Evolutionary conservation across 2,888 invertebrate species (phyloP), one percentile per base, ranked within the genome.

Genomic region (Pristionchus fissidentatus): DNA sequence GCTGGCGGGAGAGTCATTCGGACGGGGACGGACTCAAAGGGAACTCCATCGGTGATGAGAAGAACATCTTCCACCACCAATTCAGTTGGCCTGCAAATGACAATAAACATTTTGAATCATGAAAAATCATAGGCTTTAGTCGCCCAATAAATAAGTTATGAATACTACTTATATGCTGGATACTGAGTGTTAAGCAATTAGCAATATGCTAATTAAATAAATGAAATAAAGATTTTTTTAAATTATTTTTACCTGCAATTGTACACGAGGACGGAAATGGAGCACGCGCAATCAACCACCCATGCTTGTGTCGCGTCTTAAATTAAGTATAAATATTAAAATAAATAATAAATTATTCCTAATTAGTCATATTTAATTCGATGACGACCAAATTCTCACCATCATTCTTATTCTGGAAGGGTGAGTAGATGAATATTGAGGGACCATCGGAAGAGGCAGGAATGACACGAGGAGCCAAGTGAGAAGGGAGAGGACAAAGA

Each of bases 391-490:
- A 26, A 82, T 66, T 55, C 83, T 79, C 60, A 78, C 80, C 84
- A n/a, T 85, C 84, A 22, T 46, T 84, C 75, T 85, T 66, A 38
- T 86, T 88, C 55, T 90, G 89, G 82, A 92, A 92, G 7, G 91
- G 91, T 10, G 90, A 90, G 84, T 92, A 92, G 82, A 92, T 92
- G 81, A 91, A 92, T 46, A 91, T 88, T 26, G 87, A 84, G 1
- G 86, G 83, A 29, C 86, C 85, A 32, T 83, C 83, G 60, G 87
- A 83, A 49, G 79, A 57, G 0, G 85, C 83, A 35, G 81, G 78
- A 1, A 89, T 87, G 29, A 91, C 87, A n/a, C 84, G 87, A 29
- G 91, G 90, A 5, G 91, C 90, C 46, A 92, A 84, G 62, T 91
- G 88, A 0, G 89, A 78, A 32, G 90, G 87, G 8, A 91, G 86